Evolutionary conservation across 1,140 invertebrate species (phyloP).

Genomic region (Drosophila saltans): DNA sequence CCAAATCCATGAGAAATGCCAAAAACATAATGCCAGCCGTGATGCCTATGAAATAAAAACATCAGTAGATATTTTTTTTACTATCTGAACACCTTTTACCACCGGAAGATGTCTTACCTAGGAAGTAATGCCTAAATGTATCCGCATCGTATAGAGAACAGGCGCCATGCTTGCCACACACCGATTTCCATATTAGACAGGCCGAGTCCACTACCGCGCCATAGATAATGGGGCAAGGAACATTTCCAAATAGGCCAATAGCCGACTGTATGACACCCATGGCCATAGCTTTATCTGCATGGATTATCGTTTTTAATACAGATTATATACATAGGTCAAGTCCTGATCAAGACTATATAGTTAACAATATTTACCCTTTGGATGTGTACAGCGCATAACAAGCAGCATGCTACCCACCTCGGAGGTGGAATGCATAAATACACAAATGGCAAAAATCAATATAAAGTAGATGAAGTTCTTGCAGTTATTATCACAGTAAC

Average conservation of each 20-base stretch:
- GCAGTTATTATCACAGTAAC: constrained; percentile 92
- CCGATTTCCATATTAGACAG: constrained; percentile 93
- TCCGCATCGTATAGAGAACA: constrained; percentile 94
- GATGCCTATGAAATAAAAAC: constrained; percentile 85
- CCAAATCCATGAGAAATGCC: constrained; percentile 91
- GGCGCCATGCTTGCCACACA: constrained; percentile 91
- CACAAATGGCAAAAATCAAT: constrained; percentile 93
- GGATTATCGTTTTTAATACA: neutral
- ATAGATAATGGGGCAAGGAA: constrained; percentile 96
- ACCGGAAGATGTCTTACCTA: constrained; percentile 86
- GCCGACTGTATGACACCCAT: constrained; percentile 96
- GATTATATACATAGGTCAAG: neutral
- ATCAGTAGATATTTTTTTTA: too few relatives aligned
- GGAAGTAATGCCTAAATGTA: constrained; percentile 92
- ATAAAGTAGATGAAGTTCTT: constrained; percentile 92
- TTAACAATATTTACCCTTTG: constrained; percentile 84
- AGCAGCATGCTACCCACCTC: constrained; percentile 96
- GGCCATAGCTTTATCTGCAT: constrained; percentile 94
- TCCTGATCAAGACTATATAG: neutral
- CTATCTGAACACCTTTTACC: too few relatives aligned
- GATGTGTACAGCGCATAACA: constrained; percentile 95
- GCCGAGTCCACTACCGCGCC: constrained; percentile 95
- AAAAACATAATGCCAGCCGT: constrained; percentile 91
- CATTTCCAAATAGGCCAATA: constrained; percentile 95
- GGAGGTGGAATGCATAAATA: constrained; percentile 95